Base-by-base conservation (phyloP, 1,140 invertebrate genomes). In the Thaumetopoea pityocampa region DNA sequence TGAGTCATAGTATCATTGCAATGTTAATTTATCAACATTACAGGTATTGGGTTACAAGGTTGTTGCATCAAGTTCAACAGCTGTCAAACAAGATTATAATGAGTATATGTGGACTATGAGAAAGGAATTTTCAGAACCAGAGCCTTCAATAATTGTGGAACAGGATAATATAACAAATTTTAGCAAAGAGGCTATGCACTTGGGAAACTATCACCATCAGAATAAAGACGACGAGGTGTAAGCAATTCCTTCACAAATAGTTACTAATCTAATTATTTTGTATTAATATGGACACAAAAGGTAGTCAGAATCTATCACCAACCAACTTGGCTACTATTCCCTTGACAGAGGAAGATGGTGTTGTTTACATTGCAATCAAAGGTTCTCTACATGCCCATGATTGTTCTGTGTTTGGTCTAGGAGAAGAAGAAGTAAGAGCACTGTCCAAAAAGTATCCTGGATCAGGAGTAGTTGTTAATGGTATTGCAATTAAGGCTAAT, bases 51-150 rank as follows among this genome's bases (percentile, higher is more conserved):
- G 93, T 24, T 95, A 94, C 79, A 92, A 92, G 85, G 93, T 95
- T 24, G 92, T 95, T 14, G 92, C 93, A 45, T 94, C 93, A 15
- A 94, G 93, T 46, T 94, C 92, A 29, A 93, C 92, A 41, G 89
- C 91, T 45, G 91, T 94, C 16, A 94, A 94, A 78, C 92, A 94
- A 81, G 92, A 94, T 70, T 93, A 94, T 67, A 94, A 94, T 88
- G 92, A 94, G 65, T 94, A 94, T 60, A 94, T 94, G 92, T 95
- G 94, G 94, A 95, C 94, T 78, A 93, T 95, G 92, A 91, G 93
- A 88, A 93, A 93, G 81, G 93, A 94, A 55, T 94, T 94, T 79
- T 86, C 90, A 33, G 93, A 94, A 66, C 93, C 93, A 24, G 93
- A 95, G 72, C 89, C 89, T 8, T 81, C 86, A 19, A 85, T 88